phyloP scores from a whole-genome alignment of 37 sponge, comb jelly and placozoan genomes.

The Cladorhizidae sp. region DNA sequence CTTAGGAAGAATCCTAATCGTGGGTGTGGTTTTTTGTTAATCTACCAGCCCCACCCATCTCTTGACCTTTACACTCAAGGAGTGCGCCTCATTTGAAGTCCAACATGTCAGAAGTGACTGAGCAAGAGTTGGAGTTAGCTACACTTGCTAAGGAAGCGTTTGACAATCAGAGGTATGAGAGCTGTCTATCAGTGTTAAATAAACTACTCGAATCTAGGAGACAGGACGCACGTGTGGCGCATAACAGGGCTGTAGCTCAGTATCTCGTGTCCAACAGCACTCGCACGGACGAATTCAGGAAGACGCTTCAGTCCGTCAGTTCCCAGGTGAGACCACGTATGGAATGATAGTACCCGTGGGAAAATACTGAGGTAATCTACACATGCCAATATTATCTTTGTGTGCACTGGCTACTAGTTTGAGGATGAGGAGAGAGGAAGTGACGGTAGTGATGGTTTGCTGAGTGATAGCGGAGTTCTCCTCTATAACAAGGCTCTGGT shows the following conservation, averaged over 20 bases:
- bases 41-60: not conserved
- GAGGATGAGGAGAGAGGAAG: no score
- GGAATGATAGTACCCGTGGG: not conserved
- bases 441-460: no score
- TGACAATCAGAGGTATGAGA: conserved; percentile 73
- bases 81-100: not conserved
- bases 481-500: conserved; percentile 95
- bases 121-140: conserved; percentile 57
- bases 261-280: conserved; percentile 86
- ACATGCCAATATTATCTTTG: no score
- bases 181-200: conserved; percentile 78
- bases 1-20: no score
- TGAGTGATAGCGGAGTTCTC: conserved; percentile 78
- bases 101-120: not conserved
- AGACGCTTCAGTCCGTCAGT: conserved; percentile 55
- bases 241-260: conserved; percentile 85
- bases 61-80: not conserved
- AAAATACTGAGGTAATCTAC: not conserved
- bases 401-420: no score
- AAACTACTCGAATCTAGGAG: conserved; percentile 70
- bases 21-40: not conserved
- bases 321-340: conserved; percentile 38
- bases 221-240: conserved; percentile 73
- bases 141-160: conserved; percentile 62
- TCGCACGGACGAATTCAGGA: conserved; percentile 85